phyloP scores from a whole-genome alignment of 2,113 vertebrate genomes.

The Onychostoma macrolepis region DNA sequence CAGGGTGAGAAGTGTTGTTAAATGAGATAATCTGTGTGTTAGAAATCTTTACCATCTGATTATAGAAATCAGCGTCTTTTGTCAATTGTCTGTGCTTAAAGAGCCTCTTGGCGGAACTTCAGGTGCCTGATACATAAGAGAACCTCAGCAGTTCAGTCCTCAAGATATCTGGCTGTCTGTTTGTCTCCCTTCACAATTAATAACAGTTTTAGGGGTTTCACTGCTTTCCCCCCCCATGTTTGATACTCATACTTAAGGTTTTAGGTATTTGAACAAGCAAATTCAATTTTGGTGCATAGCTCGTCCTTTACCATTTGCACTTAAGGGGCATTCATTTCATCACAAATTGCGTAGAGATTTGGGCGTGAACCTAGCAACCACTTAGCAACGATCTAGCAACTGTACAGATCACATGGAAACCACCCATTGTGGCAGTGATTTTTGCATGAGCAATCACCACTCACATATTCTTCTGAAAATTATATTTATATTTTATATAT shows the following conservation, averaged over 20 bases:
- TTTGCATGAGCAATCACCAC: too few species aligned
- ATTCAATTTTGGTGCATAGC: neutral
- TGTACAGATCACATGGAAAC: too few species aligned
- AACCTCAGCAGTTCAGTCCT: neutral
- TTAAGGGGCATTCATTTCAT: too few species aligned
- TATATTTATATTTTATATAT: too few species aligned
- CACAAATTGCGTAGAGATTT: neutral
- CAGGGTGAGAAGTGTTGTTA: conserved; percentile 36
- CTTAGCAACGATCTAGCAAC: too few species aligned
- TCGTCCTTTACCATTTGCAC: neutral
- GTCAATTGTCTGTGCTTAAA: neutral
- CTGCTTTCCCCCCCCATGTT: neutral
- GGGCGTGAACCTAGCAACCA: too few species aligned
- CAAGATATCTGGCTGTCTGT: neutral
- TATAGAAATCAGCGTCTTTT: conserved; percentile 32
- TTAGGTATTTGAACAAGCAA: neutral
- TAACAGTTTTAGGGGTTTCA: neutral
- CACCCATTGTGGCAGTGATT: too few species aligned
- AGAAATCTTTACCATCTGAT: conserved; percentile 25
- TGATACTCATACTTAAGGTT: neutral
- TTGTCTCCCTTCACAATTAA: neutral
- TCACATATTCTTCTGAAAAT: too few species aligned
- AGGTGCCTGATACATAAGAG: neutral
- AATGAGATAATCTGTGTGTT: conserved; percentile 34
- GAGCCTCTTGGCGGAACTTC: conserved; percentile 9